phyloP scores from a whole-genome alignment of 2,797 vertebrate species.

The Nyctalus aviator region DNA sequence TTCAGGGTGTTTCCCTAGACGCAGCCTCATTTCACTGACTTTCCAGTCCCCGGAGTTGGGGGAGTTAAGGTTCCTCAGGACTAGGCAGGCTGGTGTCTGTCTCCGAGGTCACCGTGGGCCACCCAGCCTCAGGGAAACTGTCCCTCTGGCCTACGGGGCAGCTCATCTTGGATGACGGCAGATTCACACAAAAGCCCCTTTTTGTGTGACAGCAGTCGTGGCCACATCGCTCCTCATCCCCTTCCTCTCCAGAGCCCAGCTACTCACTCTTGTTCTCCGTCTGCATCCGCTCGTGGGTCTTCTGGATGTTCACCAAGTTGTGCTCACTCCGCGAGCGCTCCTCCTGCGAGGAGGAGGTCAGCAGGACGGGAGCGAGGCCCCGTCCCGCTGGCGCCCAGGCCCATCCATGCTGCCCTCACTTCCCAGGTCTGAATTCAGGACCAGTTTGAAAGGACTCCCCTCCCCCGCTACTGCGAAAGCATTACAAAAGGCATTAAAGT shows the following conservation, averaged over 20 bases:
- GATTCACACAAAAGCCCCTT: background rate
- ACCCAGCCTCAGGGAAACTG: background rate
- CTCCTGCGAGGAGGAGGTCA: conserved; percentile 87
- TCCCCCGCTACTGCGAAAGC: background rate
- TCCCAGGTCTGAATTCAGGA: background rate
- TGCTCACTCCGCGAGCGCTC: conserved; percentile 95
- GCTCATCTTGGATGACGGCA: background rate
- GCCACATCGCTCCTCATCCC: fast-evolving
- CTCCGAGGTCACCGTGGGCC: background rate
- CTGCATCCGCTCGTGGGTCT: conserved; percentile 97
- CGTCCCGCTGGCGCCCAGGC: background rate
- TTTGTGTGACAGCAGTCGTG: fast-evolving
- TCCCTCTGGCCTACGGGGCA: background rate
- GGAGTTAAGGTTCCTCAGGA: background rate
- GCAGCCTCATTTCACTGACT: background rate
- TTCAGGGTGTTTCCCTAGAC: background rate
- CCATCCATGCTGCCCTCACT: background rate
- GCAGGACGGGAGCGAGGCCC: background rate
- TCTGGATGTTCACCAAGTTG: conserved; percentile 97
- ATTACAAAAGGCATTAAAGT: conserved; percentile 3
- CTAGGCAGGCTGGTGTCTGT: background rate
- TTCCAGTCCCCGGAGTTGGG: background rate
- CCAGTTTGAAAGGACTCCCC: background rate
- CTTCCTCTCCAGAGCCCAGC: background rate
- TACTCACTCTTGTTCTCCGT: conserved; percentile 95